Base-by-base conservation (phyloP, 2,888 invertebrate species). In the Tenthredo scrophulariae region DNA sequence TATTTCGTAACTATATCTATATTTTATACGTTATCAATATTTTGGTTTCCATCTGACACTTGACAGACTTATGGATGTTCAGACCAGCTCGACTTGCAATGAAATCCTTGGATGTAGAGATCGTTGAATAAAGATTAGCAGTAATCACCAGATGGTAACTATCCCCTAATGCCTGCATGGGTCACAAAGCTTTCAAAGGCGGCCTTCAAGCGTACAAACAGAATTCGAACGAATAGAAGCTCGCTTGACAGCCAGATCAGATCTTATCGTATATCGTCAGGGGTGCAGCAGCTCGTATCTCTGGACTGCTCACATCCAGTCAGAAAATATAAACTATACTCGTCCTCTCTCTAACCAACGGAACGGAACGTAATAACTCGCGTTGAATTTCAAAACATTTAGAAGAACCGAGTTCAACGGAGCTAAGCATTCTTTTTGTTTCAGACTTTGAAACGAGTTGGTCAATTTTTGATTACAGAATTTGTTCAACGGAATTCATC, bases 141-240 rank as follows among this genome's bases (percentile, higher is more conserved):
- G 89, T 89, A 91, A 91, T 92, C 90, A 91, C 91, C 91, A 92
- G 91, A 92, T 92, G 92, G 89, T 92, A 91, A 91, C 79, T 85
- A 87, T 89, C 88, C 87, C 86, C 40, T 74, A 83, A 75, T 58
- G 22, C 82, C 82, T 58, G 22, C 82, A 77, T 84, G 87, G 85
- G 88, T 88, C 84, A 91, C 91, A 91, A 91, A 88, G 87, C 86
- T 85, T 86, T 87, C 86, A 86, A 86, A 88, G 88, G 90, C 87
- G 87, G 88, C 86, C 87, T 58, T 86, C 80, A 85, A 85, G 87
- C 87, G 87, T 85, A 90, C 91, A 91, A 91, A 91, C 90, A 91
- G 89, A 89, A 91, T 91, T 89, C 90, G 88, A 90, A 91, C 90
- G 88, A 89, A 90, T 18, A 89, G 87, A 89, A 89, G 87, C 88